A percentile compares a stretch with the other conserved stretches of the same genome.
Conservation (phyloP, 2,113 vertebrate genomes). For the Colaptes auratus region DNA sequence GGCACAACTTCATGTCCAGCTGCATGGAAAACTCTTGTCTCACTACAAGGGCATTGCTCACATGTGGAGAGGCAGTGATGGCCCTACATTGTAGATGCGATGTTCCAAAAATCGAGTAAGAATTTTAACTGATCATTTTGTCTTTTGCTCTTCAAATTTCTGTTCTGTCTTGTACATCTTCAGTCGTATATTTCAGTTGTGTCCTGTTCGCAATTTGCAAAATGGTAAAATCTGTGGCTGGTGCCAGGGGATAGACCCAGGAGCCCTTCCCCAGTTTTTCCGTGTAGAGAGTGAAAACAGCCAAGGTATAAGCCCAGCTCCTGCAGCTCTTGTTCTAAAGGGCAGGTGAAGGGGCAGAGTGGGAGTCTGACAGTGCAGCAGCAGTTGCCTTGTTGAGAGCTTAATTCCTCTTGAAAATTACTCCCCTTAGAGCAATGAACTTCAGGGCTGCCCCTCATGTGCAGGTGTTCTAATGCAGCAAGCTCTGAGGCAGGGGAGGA, state of each 20-base stretch:
- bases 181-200: neutral
- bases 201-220: neutral
- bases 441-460: neutral
- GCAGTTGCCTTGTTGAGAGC: neutral
- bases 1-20: neutral
- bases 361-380: neutral
- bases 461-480: neutral
- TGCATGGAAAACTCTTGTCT: neutral
- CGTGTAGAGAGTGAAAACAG: neutral
- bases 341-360: neutral
- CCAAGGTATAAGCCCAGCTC: neutral
- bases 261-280: neutral
- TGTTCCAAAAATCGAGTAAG: neutral
- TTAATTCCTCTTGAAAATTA: neutral
- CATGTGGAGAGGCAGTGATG: neutral
- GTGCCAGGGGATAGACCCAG: neutral
- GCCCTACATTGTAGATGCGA: rapidly evolving
- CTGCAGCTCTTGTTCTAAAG: neutral
- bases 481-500: neutral
- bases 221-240: neutral
- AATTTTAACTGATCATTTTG: neutral
- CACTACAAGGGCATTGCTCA: neutral
- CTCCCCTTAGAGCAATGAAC: neutral
- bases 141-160: neutral
- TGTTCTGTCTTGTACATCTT: neutral